Evolutionary conservation across 2,113 vertebrate species (phyloP).

Genomic region (Paramormyrops kingsleyae): DNA sequence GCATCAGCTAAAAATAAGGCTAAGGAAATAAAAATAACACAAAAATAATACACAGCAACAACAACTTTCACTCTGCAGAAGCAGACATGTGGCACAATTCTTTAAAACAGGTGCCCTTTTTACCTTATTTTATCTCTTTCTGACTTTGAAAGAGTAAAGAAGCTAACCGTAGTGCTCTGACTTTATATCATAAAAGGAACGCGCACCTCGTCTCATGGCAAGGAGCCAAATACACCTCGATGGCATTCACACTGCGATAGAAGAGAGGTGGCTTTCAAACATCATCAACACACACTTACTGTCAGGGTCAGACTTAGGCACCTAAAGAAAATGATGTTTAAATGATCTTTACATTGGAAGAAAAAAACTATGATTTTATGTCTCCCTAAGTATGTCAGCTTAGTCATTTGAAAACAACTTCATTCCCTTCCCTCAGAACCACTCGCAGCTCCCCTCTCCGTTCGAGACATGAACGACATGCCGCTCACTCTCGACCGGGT

Average conservation of each 20-base stretch:
- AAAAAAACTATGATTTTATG: too few species aligned
- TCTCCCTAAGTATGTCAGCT: neutral
- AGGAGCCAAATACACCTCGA: neutral
- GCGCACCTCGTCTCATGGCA: too few species aligned
- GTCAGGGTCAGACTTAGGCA: neutral
- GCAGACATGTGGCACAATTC: constrained; percentile 6
- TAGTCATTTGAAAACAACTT: neutral
- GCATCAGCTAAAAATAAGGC: neutral
- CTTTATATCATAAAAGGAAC: neutral
- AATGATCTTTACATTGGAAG: too few species aligned
- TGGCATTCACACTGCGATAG: neutral
- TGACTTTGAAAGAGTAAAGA: constrained; percentile 8
- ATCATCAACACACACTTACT: too few species aligned
- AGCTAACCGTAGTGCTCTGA: constrained; percentile 10
- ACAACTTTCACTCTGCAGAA: constrained; percentile 15
- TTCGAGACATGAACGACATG: too few species aligned
- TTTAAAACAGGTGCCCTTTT: constrained; percentile 25
- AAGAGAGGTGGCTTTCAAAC: neutral
- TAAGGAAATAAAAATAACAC: neutral
- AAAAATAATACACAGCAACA: neutral
- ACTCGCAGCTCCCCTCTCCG: neutral
- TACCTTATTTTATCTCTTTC: constrained; percentile 22
- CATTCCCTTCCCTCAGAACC: too few species aligned
- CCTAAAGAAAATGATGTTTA: too few species aligned
- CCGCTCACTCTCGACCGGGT: too few species aligned